phyloP scores from a whole-genome alignment of 1,140 invertebrate genomes.

The Drosophila hydei region DNA sequence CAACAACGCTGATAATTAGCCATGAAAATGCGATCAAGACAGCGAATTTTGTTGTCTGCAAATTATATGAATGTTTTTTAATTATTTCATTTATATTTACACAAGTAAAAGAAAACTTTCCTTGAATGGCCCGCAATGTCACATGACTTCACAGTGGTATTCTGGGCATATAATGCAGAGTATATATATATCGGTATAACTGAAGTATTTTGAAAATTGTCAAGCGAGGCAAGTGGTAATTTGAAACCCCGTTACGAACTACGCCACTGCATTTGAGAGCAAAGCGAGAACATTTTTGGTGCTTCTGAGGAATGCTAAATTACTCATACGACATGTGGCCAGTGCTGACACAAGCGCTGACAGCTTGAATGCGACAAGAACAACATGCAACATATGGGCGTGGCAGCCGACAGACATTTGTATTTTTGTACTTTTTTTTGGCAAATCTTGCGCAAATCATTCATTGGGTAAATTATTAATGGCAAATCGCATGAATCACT shows the following conservation, averaged over 20 bases:
- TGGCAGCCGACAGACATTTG: conserved; percentile 20
- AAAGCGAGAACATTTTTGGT: conserved; percentile 39
- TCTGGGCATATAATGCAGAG: no score
- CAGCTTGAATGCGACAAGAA: conserved; percentile 27
- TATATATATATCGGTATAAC: no score
- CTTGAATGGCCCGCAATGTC: no score
- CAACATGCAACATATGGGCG: conserved; percentile 18
- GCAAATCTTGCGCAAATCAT: conserved; percentile 2
- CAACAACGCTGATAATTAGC: no score
- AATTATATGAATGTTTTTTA: no score
- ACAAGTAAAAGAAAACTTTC: no score
- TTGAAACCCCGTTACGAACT: background rate
- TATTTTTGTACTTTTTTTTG: conserved; percentile 9
- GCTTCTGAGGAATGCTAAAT: conserved; percentile 63
- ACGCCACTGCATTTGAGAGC: conserved; percentile 8
- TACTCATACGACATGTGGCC: conserved; percentile 73
- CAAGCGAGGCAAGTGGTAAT: background rate
- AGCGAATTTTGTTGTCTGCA: no score
- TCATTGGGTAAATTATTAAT: conserved; percentile 22
- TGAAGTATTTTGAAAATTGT: no score
- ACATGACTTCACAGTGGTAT: no score
- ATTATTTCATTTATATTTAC: no score
- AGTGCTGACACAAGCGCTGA: conserved; percentile 50
- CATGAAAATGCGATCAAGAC: no score
- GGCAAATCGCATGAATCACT: conserved; percentile 24